Conservation (phyloP, 2,888 invertebrate species). For the Leptinotarsa tumamoca region DNA sequence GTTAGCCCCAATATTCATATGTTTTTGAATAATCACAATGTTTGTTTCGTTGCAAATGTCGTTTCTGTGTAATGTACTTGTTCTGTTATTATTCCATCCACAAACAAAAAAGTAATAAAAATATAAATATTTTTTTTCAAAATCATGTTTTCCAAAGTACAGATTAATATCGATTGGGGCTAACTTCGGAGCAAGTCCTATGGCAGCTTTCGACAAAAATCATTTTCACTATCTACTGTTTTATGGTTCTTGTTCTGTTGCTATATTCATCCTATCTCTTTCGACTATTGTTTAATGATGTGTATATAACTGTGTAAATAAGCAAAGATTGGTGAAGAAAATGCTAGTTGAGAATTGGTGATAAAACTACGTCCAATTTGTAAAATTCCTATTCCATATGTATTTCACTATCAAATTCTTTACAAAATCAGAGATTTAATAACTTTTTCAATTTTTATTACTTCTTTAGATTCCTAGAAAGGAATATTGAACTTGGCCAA, state of each 20-base stretch:
- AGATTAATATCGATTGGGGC: neutral
- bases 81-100: too few relatives aligned
- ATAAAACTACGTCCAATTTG: slow-evolving; percentile 34
- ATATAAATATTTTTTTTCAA: too few relatives aligned
- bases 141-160: too few relatives aligned
- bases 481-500: too few relatives aligned
- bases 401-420: slow-evolving; percentile 4
- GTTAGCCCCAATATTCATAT: slow-evolving; percentile 1
- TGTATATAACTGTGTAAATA: slow-evolving; percentile 50
- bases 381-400: slow-evolving; percentile 5
- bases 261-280: slow-evolving; percentile 27
- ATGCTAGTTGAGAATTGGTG: slow-evolving; percentile 24
- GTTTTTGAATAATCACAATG: neutral
- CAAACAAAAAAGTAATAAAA: too few relatives aligned
- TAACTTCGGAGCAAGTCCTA: slow-evolving; percentile 1
- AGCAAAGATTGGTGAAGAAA: slow-evolving; percentile 23
- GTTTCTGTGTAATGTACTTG: too few relatives aligned
- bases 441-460: neutral
- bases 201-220: slow-evolving; percentile 25
- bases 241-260: slow-evolving; percentile 18
- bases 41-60: too few relatives aligned
- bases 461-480: too few relatives aligned
- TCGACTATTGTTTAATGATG: slow-evolving; percentile 30
- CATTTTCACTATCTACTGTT: slow-evolving; percentile 3
- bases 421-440: neutral